phyloP scores from a whole-genome alignment of 2,888 invertebrate species.

The Corbicula japonica region DNA sequence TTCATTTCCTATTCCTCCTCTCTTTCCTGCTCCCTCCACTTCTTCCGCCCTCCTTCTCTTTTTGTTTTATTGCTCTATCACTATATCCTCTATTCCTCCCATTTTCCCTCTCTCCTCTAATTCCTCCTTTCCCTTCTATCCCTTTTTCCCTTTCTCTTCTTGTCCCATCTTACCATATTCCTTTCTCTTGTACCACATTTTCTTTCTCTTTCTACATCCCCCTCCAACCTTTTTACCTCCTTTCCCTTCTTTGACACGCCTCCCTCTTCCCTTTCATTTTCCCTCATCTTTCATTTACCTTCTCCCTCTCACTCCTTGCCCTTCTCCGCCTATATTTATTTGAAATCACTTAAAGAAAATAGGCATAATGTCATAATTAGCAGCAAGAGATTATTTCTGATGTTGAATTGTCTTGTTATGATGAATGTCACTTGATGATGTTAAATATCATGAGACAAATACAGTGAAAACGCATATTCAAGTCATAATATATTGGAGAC shows the following conservation, averaged over 20 bases:
- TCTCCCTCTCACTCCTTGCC: too few species aligned
- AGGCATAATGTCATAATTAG: too few species aligned
- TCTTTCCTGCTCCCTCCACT: not conserved
- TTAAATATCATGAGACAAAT: too few species aligned
- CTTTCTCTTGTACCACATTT: not conserved
- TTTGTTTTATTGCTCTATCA: not conserved
- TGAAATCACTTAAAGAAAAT: too few species aligned
- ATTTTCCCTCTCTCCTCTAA: not conserved
- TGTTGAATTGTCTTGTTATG: too few species aligned
- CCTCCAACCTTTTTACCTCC: not conserved
- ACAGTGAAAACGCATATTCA: too few species aligned
- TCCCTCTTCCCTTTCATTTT: too few species aligned
- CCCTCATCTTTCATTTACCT: too few species aligned
- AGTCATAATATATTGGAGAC: too few species aligned
- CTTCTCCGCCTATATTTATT: too few species aligned
- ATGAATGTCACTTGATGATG: too few species aligned
- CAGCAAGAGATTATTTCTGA: too few species aligned
- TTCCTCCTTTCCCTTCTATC: not conserved
- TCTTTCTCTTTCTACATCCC: not conserved
- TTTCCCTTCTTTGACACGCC: not conserved
- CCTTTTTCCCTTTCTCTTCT: not conserved
- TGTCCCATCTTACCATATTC: not conserved
- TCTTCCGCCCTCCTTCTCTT: not conserved
- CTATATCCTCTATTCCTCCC: not conserved
- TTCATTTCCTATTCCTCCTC: not conserved